These are phyloP conservation scores for Carollia perspicillata DNA, from an alignment of 2,113 vertebrate genomes.

Conservation along the genomic window DNA sequence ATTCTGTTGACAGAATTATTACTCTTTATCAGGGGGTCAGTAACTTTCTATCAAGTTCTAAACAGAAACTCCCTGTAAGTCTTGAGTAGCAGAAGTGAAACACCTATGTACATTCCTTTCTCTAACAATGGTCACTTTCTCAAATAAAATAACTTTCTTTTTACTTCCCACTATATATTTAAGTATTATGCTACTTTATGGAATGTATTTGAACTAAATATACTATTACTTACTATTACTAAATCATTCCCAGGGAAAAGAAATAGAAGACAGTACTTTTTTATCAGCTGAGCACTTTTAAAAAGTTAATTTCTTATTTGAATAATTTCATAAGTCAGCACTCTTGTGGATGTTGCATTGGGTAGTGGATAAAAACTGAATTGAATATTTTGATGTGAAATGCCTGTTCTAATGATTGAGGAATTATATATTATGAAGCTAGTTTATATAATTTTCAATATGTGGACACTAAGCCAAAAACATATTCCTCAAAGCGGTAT, in stretches of 20 bases:
- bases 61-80: neutral
- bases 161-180: neutral
- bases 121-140: neutral
- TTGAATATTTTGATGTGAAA: slow-evolving; percentile 33
- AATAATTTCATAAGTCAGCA: slow-evolving; percentile 36
- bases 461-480: neutral
- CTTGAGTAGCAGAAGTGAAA: neutral
- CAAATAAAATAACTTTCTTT: neutral
- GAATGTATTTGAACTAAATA: neutral
- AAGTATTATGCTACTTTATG: neutral
- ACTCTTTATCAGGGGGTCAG: neutral
- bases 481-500: neutral
- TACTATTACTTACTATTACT: neutral
- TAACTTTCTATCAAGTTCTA: neutral
- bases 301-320: slow-evolving; percentile 40
- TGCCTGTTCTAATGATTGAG: slow-evolving; percentile 42
- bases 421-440: neutral
- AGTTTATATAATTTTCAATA: neutral
- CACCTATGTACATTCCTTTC: neutral
- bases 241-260: neutral
- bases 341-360: neutral
- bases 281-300: slow-evolving; percentile 15
- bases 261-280: neutral
- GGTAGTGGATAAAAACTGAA: slow-evolving; percentile 18
- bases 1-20: neutral